These are phyloP conservation scores for Cyclura pinguis DNA, from an alignment of 2,797 vertebrate species.

Conservation along the genomic window DNA sequence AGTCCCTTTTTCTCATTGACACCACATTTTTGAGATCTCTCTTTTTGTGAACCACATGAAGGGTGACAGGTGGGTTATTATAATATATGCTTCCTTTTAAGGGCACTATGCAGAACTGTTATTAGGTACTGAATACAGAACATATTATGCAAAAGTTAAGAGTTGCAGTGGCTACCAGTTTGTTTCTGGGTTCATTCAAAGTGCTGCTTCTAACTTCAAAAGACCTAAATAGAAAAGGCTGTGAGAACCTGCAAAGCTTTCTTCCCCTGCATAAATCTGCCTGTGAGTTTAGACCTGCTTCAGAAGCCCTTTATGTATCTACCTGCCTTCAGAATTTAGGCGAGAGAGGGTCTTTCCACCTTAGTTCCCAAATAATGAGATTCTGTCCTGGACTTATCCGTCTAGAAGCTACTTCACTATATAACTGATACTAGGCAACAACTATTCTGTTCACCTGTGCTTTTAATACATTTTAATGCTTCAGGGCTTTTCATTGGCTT, in stretches of 20 bases:
- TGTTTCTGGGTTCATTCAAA: neutral
- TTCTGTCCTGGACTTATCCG: too few species aligned
- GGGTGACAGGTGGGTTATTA: neutral
- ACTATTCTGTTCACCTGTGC: neutral
- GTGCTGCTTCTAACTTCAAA: neutral
- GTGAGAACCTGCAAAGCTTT: neutral
- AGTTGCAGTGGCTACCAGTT: neutral
- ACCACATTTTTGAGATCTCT: neutral
- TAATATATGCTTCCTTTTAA: neutral
- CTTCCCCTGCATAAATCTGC: neutral
- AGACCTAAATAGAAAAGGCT: neutral
- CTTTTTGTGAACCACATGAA: neutral
- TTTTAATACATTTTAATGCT: neutral
- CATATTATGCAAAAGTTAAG: neutral
- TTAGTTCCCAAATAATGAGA: neutral
- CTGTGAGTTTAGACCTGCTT: neutral
- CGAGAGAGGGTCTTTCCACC: neutral
- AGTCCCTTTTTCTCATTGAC: neutral
- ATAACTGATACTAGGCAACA: neutral
- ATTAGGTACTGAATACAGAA: neutral
- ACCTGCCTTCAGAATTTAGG: neutral
- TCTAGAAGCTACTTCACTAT: neutral
- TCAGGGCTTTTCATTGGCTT: too few species aligned
- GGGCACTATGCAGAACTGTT: neutral
- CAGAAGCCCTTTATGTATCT: neutral